Percentiles rank a stretch among this genome's conserved stretches.
Evolutionary conservation across 23 tunicate genomes (phyloP).

Genomic region (Ciona savignyi): DNA sequence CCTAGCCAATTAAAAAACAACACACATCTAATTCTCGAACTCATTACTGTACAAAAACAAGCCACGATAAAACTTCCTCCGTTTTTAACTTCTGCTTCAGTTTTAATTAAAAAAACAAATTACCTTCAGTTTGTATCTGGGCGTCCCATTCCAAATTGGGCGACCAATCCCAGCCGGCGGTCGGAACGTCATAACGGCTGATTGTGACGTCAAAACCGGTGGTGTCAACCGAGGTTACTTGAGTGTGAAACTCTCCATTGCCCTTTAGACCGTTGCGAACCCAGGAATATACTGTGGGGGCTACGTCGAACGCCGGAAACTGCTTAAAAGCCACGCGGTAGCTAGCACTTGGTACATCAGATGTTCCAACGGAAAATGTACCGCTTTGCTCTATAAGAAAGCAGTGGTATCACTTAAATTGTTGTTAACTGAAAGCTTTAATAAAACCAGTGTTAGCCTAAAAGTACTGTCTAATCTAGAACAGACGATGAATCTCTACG

Average conservation of each 20-base stretch:
- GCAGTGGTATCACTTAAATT: too few relatives aligned
- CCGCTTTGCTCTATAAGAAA: neutral
- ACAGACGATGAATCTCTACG: too few relatives aligned
- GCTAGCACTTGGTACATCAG: neutral
- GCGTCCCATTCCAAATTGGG: constrained; percentile 27
- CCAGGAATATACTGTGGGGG: constrained; percentile 35
- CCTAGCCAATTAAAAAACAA: too few relatives aligned
- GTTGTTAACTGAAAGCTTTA: too few relatives aligned
- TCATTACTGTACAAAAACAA: too few relatives aligned
- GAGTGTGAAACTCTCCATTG: constrained; percentile 22
- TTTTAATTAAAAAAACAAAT: neutral
- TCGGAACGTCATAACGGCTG: constrained; percentile 12
- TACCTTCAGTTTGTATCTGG: constrained; percentile 14
- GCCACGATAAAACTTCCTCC: too few relatives aligned
- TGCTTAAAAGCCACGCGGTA: neutral
- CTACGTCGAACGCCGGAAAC: constrained; percentile 6
- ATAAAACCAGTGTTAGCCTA: too few relatives aligned
- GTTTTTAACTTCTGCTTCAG: too few relatives aligned
- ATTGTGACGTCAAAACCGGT: constrained; percentile 33
- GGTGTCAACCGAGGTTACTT: constrained; percentile 7
- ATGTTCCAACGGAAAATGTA: neutral
- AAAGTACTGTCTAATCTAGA: too few relatives aligned
- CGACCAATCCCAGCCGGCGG: constrained; percentile 19
- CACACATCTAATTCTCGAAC: too few relatives aligned
- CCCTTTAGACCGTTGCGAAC: constrained; percentile 32